A percentile compares a stretch with the other conserved stretches of the same genome.
phyloP scores from a whole-genome alignment of 2,797 vertebrate species.

The Orestias chungarensis region DNA sequence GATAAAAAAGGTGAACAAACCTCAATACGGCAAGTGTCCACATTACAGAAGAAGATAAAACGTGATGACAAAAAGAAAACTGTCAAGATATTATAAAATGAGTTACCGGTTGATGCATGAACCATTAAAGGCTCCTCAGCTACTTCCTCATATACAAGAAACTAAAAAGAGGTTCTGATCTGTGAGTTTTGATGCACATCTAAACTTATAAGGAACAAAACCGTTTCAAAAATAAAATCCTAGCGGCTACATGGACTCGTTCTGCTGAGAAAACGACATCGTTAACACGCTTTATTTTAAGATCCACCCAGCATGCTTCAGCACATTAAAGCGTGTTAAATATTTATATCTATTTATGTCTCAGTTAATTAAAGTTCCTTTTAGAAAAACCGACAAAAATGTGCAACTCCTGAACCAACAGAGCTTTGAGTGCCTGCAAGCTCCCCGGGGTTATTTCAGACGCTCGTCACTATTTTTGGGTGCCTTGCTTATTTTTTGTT shows the following conservation, averaged over 20 bases:
- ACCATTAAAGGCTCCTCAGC: background rate
- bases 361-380: too few species aligned
- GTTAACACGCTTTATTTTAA: too few species aligned
- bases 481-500: slow-evolving; percentile 36
- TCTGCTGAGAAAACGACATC: background rate
- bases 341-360: too few species aligned
- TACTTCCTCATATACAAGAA: slow-evolving; percentile 4
- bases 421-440: slow-evolving; percentile 3
- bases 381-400: too few species aligned
- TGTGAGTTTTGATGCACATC: background rate
- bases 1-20: background rate
- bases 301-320: background rate
- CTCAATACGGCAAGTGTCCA: background rate
- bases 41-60: background rate
- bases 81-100: too few species aligned
- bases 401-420: background rate
- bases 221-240: background rate
- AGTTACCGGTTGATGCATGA: background rate
- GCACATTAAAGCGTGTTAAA: background rate
- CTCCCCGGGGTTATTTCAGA: slow-evolving; percentile 17
- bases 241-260: background rate
- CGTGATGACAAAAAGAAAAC: too few species aligned
- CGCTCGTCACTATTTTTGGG: slow-evolving; percentile 35
- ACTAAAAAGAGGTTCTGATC: background rate
- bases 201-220: background rate